These are phyloP conservation scores for Uromys caudimaculatus DNA, from an alignment of 2,797 vertebrate genomes.

Conservation along the genomic window DNA sequence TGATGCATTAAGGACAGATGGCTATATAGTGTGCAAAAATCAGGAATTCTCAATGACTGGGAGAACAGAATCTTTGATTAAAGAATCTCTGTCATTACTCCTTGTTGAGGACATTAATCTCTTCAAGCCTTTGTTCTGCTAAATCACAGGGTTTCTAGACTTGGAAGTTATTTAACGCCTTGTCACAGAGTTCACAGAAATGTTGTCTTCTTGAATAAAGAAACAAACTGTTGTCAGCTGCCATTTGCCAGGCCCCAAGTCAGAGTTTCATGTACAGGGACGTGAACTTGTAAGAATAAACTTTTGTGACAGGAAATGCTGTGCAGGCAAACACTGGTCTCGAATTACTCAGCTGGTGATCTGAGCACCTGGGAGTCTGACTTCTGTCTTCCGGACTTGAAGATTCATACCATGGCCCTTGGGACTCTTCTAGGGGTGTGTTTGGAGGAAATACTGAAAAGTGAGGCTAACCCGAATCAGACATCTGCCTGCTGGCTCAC, in stretches of 20 bases:
- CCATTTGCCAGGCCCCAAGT: not conserved
- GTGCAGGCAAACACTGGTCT: not conserved
- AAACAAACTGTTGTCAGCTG: conserved; percentile 1
- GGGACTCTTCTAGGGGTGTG: not conserved
- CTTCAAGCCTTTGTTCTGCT: conserved; percentile 15
- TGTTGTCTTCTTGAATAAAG: not conserved
- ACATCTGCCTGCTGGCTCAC: conserved; percentile 22
- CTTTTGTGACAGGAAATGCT: not conserved
- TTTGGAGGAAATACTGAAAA: conserved; percentile 46
- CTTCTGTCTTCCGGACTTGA: conserved; percentile 28
- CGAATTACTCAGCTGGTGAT: not conserved
- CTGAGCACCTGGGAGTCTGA: not conserved
- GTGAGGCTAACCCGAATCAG: not conserved
- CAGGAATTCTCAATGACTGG: not conserved
- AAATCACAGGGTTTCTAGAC: conserved; percentile 2
- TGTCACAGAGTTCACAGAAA: not conserved
- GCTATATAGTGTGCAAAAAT: not conserved
- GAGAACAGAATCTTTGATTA: not conserved
- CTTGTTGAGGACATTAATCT: conserved; percentile 1
- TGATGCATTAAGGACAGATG: conserved; percentile 23
- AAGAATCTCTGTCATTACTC: not conserved
- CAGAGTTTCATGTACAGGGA: not conserved
- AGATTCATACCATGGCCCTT: not conserved
- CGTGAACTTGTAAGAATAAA: not conserved
- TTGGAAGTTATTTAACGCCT: not conserved